Evolutionary conservation across 2,888 invertebrate genomes (phyloP), one percentile per base, ranked within the genome.

Genomic region (Sinelater perroti): DNA sequence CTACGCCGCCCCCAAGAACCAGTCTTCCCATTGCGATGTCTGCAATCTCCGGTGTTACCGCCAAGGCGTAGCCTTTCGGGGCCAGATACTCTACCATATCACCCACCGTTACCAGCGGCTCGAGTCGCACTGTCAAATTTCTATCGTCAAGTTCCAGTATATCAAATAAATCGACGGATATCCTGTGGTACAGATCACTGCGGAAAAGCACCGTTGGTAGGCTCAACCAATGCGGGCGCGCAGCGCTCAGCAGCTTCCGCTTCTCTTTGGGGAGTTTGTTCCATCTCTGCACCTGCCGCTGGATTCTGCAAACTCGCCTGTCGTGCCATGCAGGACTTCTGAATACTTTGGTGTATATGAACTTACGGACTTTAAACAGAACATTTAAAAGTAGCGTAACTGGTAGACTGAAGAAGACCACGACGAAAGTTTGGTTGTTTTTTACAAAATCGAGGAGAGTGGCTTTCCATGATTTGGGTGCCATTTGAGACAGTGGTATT

Each of bases 1-100:
- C 88, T 88, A 88, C 88, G n/a, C 88, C 88, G 0, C 85, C 85
- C 8, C 87, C 88, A 71, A 88, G 80, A 0, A 88, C 88, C 14
- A 88, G 76, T 33, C 88, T 87, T 66, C 88, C 88, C 13, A 87
- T 75, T 3, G 88, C 88, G 14, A 88, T 88, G 72, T 88, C 88
- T 1, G 81, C 84, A 44, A 88, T 81, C 74, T 88, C 88, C 40
- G 88, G 80, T 20, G 87, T 87, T 1, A 88, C 87, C 1, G 86
- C 87, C 40, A 88, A 70, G 0, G 87, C 86, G 70, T 87, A 88
- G 0, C 88, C 87, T 69, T 75, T 83, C 0, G 86, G 86, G 68
- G 86, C 85, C 13, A 88, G 74, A 67, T 79, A 87, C 62, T 82
- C 79, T 0, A 87, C 87, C 36, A 87, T 84, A 45, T 87, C 86